Base-by-base conservation (phyloP, 1,140 invertebrate genomes). In the Brachionus sp. region DNA sequence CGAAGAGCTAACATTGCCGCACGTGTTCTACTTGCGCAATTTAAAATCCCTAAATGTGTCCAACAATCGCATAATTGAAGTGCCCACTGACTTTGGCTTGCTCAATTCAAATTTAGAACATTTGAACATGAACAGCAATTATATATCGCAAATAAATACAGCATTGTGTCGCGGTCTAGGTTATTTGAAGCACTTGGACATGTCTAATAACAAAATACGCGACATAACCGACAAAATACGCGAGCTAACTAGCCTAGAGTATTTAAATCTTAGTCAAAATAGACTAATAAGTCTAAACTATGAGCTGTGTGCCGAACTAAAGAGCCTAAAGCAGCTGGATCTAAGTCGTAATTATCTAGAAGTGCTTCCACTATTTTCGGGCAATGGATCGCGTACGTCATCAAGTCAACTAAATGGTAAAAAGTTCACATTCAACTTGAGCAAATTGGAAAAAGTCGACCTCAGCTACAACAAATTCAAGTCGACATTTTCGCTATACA, bases 21-120 rank as follows among this genome's bases (percentile, higher is more conserved):
- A 80, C 35, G 77, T 66, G 13, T 80, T 80, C 57, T 80, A 64
- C 25, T 37, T 80, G 13, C 35, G 77, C 16, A 25, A 80, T 19
- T 35, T 80, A 10, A 39, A 13, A 4, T 23, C 16, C 2, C 39
- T 80, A 1, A 13, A 57, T 23, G 35, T 62, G 39, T 39, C 46
- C 0, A 9, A 13, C 25, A 80, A 80, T 62, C 16, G 29, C 2
- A 19, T 80, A 7, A 2, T 10, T 0, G 77, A 80, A 62, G 57
- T 80, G 37, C 77, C 77, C 6, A 19, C 29, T 29, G 77, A 80
- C 33, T 80, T 80, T 29, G 77, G 77, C 4, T 5, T 80, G n/a
- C n/a, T 80, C 5, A 80, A 80, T 25, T 80, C 77, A 1, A 80
- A 44, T 16, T 19, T 80, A 13, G 29, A 80, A 12, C 23, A 62